Evolutionary conservation across 37 sponge, comb jelly and placozoan genomes (phyloP).

Genomic region (Lycopodina hypogea): DNA sequence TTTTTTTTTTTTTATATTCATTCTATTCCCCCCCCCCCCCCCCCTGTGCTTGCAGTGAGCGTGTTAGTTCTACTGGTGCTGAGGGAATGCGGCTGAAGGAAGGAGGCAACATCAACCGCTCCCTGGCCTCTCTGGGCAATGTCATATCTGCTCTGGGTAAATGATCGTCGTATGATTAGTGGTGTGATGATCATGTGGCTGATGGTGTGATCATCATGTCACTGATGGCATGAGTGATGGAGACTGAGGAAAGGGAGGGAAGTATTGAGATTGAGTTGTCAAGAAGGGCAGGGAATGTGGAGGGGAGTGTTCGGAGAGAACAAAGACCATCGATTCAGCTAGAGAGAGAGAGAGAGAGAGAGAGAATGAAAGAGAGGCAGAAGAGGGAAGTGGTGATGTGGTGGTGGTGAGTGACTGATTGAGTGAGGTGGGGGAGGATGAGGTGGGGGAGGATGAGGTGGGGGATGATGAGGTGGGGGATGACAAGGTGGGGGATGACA

Average conservation of each 20-base stretch:
- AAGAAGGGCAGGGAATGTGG: background rate
- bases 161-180: conserved; percentile 2
- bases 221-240: background rate
- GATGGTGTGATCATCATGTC: background rate
- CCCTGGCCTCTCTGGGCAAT: conserved; percentile 81
- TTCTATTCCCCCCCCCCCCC: no score
- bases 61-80: conserved; percentile 82
- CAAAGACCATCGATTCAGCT: no score
- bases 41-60: conserved; percentile 53
- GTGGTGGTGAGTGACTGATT: background rate
- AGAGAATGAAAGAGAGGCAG: background rate
- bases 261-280: background rate
- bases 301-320: background rate
- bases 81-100: conserved; percentile 84
- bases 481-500: no score
- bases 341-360: background rate
- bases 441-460: no score
- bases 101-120: conserved; percentile 83
- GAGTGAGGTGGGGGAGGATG: background rate
- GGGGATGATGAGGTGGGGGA: no score
- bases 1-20: no score
- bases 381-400: background rate
- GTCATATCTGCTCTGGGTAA: conserved; percentile 87
- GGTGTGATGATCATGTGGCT: background rate
- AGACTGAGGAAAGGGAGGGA: background rate